Conservation (phyloP, 2,888 invertebrate species). For the Micropterix aruncella region DNA sequence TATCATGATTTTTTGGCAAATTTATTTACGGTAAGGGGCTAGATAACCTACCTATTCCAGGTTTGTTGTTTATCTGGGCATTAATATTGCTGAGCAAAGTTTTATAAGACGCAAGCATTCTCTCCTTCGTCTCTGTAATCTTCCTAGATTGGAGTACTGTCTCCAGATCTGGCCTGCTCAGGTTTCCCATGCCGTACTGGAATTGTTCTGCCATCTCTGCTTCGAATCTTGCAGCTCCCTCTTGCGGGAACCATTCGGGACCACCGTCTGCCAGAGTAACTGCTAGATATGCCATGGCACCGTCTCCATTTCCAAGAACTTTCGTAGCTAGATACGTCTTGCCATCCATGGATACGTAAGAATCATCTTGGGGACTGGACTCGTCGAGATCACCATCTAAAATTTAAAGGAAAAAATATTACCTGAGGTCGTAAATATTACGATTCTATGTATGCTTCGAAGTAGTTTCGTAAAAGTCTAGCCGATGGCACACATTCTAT, state of each 20-base stretch:
- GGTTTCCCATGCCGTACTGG: conserved; percentile 10
- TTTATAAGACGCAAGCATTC: conserved; percentile 24
- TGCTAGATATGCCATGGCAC: conserved; percentile 29
- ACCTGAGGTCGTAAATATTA: too few relatives aligned
- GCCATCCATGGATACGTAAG: conserved; percentile 18
- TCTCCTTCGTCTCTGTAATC: conserved; percentile 20
- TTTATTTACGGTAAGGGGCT: too few relatives aligned
- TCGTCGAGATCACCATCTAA: too few relatives aligned
- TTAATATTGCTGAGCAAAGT: conserved; percentile 24
- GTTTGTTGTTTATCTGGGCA: conserved; percentile 27
- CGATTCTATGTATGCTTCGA: too few relatives aligned
- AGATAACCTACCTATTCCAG: too few relatives aligned
- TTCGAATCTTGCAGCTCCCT: conserved; percentile 11
- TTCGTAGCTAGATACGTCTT: conserved; percentile 31
- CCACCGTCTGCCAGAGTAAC: conserved; percentile 24
- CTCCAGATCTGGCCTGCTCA: conserved; percentile 19
- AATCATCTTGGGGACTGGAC: too few relatives aligned
- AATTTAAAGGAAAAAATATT: too few relatives aligned
- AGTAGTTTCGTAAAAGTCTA: too few relatives aligned
- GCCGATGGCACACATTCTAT: too few relatives aligned
- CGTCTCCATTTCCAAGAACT: conserved; percentile 25
- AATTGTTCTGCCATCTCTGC: conserved; percentile 10
- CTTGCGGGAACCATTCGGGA: conserved; percentile 20
- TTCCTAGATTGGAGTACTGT: conserved; percentile 21
- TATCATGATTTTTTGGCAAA: too few relatives aligned